A percentile compares a stretch with the other conserved stretches of the same genome.
Evolutionary conservation across 2,113 vertebrate genomes (phyloP).

Genomic region (Malurus elegans): DNA sequence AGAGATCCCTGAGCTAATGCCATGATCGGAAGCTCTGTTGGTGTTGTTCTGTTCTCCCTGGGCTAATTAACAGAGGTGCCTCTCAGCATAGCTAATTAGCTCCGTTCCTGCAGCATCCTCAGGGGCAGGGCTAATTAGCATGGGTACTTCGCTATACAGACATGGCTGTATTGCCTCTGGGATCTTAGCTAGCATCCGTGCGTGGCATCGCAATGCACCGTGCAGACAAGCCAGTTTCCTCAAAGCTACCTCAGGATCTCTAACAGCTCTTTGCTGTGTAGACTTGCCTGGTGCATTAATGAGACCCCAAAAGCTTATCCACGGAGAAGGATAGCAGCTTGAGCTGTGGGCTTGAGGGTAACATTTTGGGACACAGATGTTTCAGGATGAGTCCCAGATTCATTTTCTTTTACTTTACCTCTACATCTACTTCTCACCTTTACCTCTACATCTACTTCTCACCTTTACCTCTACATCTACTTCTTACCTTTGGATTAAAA

Average conservation of each 20-base stretch:
- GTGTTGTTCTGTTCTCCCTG: constrained; percentile 14
- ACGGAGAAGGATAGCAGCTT: neutral
- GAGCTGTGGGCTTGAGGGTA: neutral
- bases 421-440: neutral
- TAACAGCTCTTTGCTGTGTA: neutral
- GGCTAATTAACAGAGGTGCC: constrained; percentile 34
- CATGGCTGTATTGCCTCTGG: constrained; percentile 8
- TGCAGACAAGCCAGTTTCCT: constrained; percentile 30
- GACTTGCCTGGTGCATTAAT: constrained; percentile 28
- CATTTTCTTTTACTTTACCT: constrained; percentile 7
- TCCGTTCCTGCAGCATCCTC: constrained; percentile 27
- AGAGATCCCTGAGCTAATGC: neutral
- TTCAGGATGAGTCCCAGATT: neutral
- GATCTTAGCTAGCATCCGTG: neutral
- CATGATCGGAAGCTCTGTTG: constrained; percentile 11
- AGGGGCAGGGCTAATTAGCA: constrained; percentile 38
- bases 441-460: neutral
- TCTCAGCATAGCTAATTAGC: constrained; percentile 54
- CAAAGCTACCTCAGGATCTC: constrained; percentile 18
- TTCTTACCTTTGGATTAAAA: neutral
- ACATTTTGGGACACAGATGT: neutral
- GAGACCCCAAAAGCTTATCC: constrained; percentile 12
- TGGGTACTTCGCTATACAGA: constrained; percentile 39
- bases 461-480: neutral
- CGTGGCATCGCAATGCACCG: neutral